A percentile compares a stretch with the other conserved stretches of the same genome.
phyloP scores from a whole-genome alignment of 2,888 invertebrate species.

The Ochropleura leucogaster region DNA sequence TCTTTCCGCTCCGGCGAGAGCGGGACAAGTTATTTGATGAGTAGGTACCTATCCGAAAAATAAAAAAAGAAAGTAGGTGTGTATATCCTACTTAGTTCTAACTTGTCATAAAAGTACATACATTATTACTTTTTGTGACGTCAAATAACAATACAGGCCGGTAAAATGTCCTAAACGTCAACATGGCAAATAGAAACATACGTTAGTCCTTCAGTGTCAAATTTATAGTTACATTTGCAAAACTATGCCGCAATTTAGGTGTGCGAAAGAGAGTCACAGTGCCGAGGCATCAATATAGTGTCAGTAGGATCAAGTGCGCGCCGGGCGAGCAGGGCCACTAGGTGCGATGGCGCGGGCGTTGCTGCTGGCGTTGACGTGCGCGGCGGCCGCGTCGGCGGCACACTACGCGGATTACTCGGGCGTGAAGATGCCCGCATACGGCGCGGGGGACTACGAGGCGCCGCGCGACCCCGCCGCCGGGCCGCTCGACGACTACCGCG shows the following conservation, averaged over 20 bases:
- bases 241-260: slow-evolving; percentile 78
- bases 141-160: slow-evolving; percentile 46
- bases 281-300: slow-evolving; percentile 53
- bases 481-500: slow-evolving; percentile 76
- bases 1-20: no score
- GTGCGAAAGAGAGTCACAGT: slow-evolving; percentile 54
- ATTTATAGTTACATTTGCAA: slow-evolving; percentile 80
- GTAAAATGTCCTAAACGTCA: slow-evolving; percentile 43
- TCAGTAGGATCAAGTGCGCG: slow-evolving; percentile 17
- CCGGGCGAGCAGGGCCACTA: slow-evolving; percentile 19
- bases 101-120: neutral
- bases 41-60: no score
- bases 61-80: no score
- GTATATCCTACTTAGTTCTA: neutral
- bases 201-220: slow-evolving; percentile 77
- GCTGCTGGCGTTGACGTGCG: slow-evolving; percentile 70
- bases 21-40: no score
- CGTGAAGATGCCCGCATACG: slow-evolving; percentile 82
- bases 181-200: slow-evolving; percentile 46
- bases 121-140: neutral
- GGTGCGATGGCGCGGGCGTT: slow-evolving; percentile 52
- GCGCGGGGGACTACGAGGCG: slow-evolving; percentile 72
- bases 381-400: slow-evolving; percentile 66
- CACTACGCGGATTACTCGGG: slow-evolving; percentile 80
- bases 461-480: slow-evolving; percentile 61